Conservation (phyloP, 1,140 invertebrate species). For the Nebria ingens region DNA sequence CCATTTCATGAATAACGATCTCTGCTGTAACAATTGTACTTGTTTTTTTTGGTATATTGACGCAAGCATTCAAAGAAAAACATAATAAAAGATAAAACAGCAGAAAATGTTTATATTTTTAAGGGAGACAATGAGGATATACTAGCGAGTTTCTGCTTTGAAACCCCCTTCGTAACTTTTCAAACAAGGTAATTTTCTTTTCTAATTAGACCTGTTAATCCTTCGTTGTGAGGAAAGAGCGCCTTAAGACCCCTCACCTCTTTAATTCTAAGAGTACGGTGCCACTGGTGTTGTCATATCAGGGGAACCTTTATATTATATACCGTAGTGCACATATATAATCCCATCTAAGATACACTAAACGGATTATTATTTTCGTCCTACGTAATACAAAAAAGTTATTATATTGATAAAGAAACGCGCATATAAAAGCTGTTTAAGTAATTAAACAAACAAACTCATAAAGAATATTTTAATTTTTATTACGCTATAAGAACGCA, state of each 20-base stretch:
- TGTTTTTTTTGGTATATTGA: too few relatives aligned
- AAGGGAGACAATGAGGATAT: background rate
- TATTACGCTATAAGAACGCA: conserved; percentile 6
- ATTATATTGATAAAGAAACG: conserved; percentile 1
- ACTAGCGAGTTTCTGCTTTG: background rate
- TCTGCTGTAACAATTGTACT: background rate
- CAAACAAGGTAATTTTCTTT: background rate
- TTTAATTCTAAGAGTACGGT: too few relatives aligned
- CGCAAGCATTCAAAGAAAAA: background rate
- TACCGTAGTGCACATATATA: too few relatives aligned
- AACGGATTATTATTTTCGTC: conserved; percentile 4
- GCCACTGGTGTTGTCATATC: too few relatives aligned
- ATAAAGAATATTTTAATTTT: conserved; percentile 9
- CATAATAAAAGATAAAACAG: background rate
- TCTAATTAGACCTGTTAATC: background rate
- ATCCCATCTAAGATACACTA: background rate
- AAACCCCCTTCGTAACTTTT: background rate
- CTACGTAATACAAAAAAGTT: background rate
- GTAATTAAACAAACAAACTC: conserved; percentile 5
- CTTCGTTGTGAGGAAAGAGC: background rate
- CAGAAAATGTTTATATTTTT: background rate
- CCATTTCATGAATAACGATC: background rate
- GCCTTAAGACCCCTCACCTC: too few relatives aligned
- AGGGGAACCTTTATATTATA: too few relatives aligned
- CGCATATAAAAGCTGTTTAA: background rate